phyloP scores from a whole-genome alignment of 2,797 vertebrate genomes.

The Psittacula echo region DNA sequence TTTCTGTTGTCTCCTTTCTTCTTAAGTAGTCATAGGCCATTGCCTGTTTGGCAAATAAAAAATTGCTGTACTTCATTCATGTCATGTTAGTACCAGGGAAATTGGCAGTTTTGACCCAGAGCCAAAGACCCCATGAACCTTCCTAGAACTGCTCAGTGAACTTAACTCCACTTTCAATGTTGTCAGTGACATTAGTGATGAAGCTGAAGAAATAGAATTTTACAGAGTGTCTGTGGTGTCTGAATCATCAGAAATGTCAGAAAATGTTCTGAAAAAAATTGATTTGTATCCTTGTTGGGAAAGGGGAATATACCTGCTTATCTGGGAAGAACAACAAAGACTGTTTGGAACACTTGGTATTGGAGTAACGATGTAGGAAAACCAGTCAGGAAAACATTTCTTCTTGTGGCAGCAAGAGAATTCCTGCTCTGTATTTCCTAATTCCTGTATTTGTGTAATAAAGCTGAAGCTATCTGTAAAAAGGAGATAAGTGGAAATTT shows the following conservation, averaged over 20 bases:
- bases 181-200: background rate
- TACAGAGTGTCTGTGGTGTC: background rate
- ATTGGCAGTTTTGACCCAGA: constrained; percentile 9
- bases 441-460: background rate
- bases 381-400: background rate
- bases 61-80: constrained; percentile 2
- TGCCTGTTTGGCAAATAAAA: constrained; percentile 24
- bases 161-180: background rate
- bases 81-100: constrained; percentile 31
- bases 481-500: background rate
- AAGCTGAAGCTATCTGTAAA: background rate
- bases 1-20: background rate
- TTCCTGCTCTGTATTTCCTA: background rate
- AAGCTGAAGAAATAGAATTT: background rate
- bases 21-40: background rate
- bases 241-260: background rate
- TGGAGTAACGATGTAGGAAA: background rate
- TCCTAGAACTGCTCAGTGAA: background rate
- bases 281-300: background rate
- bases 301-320: background rate
- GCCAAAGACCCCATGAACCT: constrained; percentile 9
- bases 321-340: background rate
- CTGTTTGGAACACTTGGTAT: background rate
- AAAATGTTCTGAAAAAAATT: background rate
- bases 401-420: background rate